Evolutionary conservation across 2,888 invertebrate genomes (phyloP), one percentile per base, ranked within the genome.

Genomic region (Celastrina argiolus): DNA sequence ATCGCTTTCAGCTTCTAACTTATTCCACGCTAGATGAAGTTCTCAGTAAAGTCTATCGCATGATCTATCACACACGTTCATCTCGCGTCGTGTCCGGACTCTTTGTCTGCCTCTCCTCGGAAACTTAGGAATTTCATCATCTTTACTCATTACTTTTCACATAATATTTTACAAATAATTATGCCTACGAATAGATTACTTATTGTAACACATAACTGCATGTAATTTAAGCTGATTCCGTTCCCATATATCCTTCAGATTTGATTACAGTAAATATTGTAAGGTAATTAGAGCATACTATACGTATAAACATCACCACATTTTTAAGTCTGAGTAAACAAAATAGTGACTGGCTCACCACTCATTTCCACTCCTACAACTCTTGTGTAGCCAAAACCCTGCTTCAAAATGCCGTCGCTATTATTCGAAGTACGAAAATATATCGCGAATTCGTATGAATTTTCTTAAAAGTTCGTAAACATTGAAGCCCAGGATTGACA

Each of bases 41-140:
- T 90, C 88, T 77, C 82, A 84, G 89, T 88, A 88, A 75, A 75
- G 74, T 78, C 73, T 87, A 87, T 88, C 87, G 81, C 73, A 69
- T 66, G 69, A 70, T 79, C 81, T 88, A 89, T 89, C 89, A 73
- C 77, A 79, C 89, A 90, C 89, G 89, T 89, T 79, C 86, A 89
- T 90, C 89, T 82, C 67, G 74, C 75, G 80, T 83, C 87, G 85
- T 85, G 85, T 78, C 69, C 72, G 72, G 75, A 77, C 78, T 73
- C 74, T 75, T 75, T 79, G 74, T 75, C 73, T 73, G 74, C 75
- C 77, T 77, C 75, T 73, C 77, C 75, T 28, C 6, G 65, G 58
- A 41, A 65, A 59, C 75, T 79, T 78, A 79, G 81, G 83, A 74
- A 75, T 76, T 74, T 73, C 74, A 74, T 69, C 72, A 74, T 71